These are phyloP conservation scores for Erpetoichthys calabaricus DNA, from an alignment of 2,797 vertebrate species.

Conservation along the genomic window DNA sequence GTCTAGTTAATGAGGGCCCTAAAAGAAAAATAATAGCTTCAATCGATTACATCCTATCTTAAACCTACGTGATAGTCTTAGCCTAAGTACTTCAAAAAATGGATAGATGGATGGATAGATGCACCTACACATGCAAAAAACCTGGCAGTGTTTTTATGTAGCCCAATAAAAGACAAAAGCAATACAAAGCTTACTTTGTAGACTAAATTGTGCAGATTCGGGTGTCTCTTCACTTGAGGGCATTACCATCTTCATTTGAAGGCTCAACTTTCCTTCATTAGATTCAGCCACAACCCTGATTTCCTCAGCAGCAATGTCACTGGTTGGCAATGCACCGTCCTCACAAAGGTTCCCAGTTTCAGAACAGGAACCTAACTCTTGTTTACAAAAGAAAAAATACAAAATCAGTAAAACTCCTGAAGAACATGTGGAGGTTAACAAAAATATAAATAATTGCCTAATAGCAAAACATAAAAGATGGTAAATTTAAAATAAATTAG, in stretches of 20 bases:
- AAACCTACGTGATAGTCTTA: too few relatives aligned
- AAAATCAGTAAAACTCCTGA: constrained; percentile 5
- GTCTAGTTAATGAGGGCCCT: too few relatives aligned
- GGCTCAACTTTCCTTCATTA: constrained; percentile 62
- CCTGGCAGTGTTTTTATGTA: too few relatives aligned
- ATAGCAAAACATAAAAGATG: neutral
- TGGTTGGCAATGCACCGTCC: constrained; percentile 52
- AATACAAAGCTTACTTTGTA: constrained; percentile 70
- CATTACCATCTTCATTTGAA: constrained; percentile 79
- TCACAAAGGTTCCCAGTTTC: constrained; percentile 54
- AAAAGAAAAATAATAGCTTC: too few relatives aligned
- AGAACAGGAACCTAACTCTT: constrained; percentile 51
- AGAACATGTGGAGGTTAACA: neutral
- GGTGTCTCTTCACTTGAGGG: constrained; percentile 70
- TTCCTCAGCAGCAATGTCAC: constrained; percentile 48
- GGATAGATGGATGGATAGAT: too few relatives aligned
- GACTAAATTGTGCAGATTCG: constrained; percentile 66
- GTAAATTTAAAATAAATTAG: neutral
- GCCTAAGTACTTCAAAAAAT: too few relatives aligned
- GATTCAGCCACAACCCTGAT: constrained; percentile 20
- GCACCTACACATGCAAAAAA: too few relatives aligned
- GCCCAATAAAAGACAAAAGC: too few relatives aligned
- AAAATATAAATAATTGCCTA: neutral
- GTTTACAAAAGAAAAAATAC: constrained; percentile 17
- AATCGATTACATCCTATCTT: too few relatives aligned